Base-by-base conservation (phyloP, 1,140 invertebrate genomes). In the Wasmannia auropunctata region DNA sequence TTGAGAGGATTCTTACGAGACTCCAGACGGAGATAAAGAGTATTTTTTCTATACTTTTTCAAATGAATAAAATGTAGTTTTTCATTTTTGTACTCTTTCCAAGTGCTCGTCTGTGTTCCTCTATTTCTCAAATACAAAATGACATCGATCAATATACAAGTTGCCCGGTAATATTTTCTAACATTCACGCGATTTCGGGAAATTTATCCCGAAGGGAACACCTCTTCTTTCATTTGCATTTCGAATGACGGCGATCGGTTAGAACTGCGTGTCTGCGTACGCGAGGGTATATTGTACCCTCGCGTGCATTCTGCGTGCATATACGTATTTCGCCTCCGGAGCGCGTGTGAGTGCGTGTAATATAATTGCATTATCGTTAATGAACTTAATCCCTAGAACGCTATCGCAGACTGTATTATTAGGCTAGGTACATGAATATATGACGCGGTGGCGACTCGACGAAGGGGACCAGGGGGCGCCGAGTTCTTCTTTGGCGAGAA, bases 321-420 rank as follows among this genome's bases (percentile, higher is more conserved):
- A 86, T 90, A 86, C 63, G 56, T 88, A 86, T 87, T 85, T 90
- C 49, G 86, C 86, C 70, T 88, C 76, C 75, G 84, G 77, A 75
- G 89, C 60, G 91, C 88, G 92, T 91, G 91, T 92, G 92, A 94
- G 62, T 94, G 92, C 87, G 93, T 94, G 93, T 94, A 94, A 94
- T 92, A 94, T 93, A 94, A 91, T n/a, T 93, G 90, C 88, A 79
- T 91, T 92, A 93, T 85, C 75, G 91, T 91, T 93, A 92, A 92
- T 92, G 88, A 93, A 93, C 60, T 94, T 94, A 93, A 93, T 93
- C 91, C 85, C 92, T 93, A 94, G 93, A 90, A 94, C 74, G 93
- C 93, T 94, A 93, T 92, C 85, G 94, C 94, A 94, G 93, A 95
- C 93, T 95, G 94, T 95, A 95, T 95, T 95, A 95, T 91, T 95